Percentiles rank a stretch among this genome's conserved stretches.
These are phyloP conservation scores for Habropoda laboriosa DNA, from an alignment of 1,140 invertebrate species.

Conservation along the genomic window DNA sequence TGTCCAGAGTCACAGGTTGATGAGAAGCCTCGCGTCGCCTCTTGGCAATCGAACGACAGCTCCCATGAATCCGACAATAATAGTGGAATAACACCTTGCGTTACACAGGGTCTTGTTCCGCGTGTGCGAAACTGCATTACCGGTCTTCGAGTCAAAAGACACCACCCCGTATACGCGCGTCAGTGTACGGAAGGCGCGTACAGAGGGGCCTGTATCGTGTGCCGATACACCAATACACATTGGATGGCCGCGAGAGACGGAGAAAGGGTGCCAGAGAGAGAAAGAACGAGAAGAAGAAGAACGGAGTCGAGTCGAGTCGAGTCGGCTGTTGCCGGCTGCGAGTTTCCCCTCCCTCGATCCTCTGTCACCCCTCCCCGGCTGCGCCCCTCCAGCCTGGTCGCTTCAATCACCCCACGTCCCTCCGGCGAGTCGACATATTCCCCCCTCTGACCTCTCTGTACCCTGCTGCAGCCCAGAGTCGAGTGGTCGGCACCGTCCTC, in stretches of 20 bases:
- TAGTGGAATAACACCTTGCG: background rate
- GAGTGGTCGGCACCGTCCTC: slow-evolving; percentile 28
- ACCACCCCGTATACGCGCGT: slow-evolving; percentile 57
- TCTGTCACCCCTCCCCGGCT: slow-evolving; percentile 13
- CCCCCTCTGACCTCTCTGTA: slow-evolving; percentile 42
- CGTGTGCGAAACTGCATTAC: slow-evolving; percentile 5
- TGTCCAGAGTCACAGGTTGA: background rate
- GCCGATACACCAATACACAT: slow-evolving; percentile 46
- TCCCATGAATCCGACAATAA: slow-evolving; percentile 14
- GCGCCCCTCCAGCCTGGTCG: slow-evolving; percentile 29
- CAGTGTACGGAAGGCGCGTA: background rate
- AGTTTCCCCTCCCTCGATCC: slow-evolving; percentile 11
- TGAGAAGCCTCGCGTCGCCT: background rate
- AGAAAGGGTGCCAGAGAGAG: slow-evolving; percentile 15
- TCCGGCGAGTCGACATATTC: slow-evolving; percentile 48
- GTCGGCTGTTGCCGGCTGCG: slow-evolving; percentile 66
- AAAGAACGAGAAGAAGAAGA: slow-evolving; percentile 40
- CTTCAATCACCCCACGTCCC: slow-evolving; percentile 59
- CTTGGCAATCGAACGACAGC: background rate
- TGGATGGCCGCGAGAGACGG: slow-evolving; percentile 13
- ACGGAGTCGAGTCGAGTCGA: slow-evolving; percentile 41
- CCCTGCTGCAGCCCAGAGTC: slow-evolving; percentile 25
- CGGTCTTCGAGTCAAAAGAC: slow-evolving; percentile 11
- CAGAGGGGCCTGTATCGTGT: slow-evolving; percentile 34
- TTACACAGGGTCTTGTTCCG: background rate